A percentile compares a stretch with the other conserved stretches of the same genome.
These are phyloP conservation scores for Ictidomys tridecemlineatus DNA, from an alignment of 2,113 vertebrate genomes.

Conservation along the genomic window DNA sequence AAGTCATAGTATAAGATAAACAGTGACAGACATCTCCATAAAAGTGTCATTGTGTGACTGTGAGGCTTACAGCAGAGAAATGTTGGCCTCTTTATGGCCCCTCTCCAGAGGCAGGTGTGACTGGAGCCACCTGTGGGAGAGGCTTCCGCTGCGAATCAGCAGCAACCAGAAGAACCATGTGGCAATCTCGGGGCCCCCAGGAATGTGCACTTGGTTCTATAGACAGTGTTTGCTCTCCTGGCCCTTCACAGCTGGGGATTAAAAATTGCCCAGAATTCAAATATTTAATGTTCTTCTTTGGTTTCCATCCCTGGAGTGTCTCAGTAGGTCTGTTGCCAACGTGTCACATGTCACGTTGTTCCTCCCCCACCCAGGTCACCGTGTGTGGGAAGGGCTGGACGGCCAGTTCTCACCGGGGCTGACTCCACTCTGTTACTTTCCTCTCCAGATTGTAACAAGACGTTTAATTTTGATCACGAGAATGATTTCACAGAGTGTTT, in stretches of 20 bases:
- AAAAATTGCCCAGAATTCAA: conserved; percentile 33
- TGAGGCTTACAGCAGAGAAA: neutral
- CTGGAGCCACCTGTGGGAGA: neutral
- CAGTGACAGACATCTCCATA: neutral
- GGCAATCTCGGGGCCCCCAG: neutral
- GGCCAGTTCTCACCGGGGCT: neutral
- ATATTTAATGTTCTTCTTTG: conserved; percentile 2
- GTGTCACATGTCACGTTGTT: accelerated
- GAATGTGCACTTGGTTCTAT: neutral
- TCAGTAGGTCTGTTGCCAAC: neutral
- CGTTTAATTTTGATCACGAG: neutral
- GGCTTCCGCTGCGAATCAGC: too few relatives aligned
- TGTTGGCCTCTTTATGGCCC: neutral
- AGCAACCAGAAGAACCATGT: accelerated
- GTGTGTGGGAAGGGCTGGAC: neutral
- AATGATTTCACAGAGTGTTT: neutral
- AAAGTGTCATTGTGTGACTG: neutral
- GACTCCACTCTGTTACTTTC: neutral
- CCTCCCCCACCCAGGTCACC: accelerated
- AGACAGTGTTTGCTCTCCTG: neutral
- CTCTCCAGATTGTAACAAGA: neutral
- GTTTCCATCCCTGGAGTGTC: neutral
- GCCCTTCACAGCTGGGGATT: neutral
- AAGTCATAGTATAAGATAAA: neutral
- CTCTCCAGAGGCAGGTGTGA: neutral